phyloP scores from a whole-genome alignment of 2,888 invertebrate genomes.

The Lasius platythorax region DNA sequence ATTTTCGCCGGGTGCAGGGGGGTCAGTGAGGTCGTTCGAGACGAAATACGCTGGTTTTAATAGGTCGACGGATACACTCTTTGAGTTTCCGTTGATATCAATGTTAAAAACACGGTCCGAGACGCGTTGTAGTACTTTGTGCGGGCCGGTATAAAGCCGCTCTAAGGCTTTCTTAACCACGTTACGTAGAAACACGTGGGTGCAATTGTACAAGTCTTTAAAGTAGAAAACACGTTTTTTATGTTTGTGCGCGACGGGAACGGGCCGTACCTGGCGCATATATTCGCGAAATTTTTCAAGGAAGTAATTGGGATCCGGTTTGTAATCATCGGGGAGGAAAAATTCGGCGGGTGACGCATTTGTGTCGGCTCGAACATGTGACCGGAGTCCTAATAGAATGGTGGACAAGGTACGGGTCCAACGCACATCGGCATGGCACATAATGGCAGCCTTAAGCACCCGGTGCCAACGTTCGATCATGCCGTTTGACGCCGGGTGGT shows the following conservation, averaged over 20 bases:
- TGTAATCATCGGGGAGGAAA: background rate
- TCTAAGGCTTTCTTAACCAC: background rate
- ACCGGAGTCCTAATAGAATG: background rate
- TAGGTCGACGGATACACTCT: background rate
- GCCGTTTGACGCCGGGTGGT: background rate
- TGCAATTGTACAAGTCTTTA: background rate
- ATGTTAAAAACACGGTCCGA: background rate
- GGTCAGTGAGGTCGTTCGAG: background rate
- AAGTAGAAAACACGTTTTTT: background rate
- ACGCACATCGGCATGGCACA: background rate
- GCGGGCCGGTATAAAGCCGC: background rate
- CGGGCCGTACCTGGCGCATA: background rate
- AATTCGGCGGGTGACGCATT: conserved; percentile 3
- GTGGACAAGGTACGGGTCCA: background rate
- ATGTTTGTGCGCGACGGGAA: background rate
- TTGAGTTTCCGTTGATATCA: background rate
- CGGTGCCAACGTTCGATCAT: conserved; percentile 11
- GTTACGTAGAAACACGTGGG: background rate
- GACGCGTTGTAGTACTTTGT: background rate
- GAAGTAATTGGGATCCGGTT: background rate
- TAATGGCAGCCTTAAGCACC: background rate
- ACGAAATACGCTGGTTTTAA: background rate
- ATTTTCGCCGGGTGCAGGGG: background rate
- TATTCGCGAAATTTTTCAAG: background rate
- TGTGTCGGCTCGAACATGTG: background rate